Conservation (phyloP, 64 coral and sea anemone genomes). For the Stichodactyla mertensii region DNA sequence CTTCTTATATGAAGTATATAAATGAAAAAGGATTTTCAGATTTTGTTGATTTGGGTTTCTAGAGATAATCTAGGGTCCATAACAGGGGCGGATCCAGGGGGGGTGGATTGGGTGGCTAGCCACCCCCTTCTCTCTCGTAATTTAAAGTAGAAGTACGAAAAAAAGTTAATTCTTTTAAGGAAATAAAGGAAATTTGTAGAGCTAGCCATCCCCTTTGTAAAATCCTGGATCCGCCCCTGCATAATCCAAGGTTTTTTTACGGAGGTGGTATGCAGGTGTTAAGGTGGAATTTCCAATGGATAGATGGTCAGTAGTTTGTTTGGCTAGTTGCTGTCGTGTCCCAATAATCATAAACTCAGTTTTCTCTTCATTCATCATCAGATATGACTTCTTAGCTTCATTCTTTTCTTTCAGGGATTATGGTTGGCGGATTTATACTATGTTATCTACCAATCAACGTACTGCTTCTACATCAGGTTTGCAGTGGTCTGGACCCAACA, state of each 20-base stretch:
- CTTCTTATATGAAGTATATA: conserved; percentile 4
- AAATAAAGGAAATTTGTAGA: too few species aligned
- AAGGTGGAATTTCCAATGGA: background rate
- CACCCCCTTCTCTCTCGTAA: too few species aligned
- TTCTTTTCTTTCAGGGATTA: conserved; percentile 34
- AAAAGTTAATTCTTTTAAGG: too few species aligned
- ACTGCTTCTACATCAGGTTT: background rate
- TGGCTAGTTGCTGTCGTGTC: too few species aligned
- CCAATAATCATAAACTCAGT: too few species aligned
- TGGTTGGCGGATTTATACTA: conserved; percentile 41
- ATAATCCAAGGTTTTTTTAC: background rate
- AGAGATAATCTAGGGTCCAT: background rate
- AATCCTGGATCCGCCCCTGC: too few species aligned
- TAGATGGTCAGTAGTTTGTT: too few species aligned
- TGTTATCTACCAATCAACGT: conserved; percentile 51
- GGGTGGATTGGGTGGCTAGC: too few species aligned
- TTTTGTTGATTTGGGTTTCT: background rate
- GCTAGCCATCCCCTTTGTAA: too few species aligned
- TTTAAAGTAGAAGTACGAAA: too few species aligned
- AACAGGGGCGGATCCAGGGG: too few species aligned
- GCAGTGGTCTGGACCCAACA: background rate
- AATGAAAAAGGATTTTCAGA: background rate
- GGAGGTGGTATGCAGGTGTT: background rate
- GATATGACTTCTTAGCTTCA: background rate
- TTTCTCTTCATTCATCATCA: too few species aligned